Base-by-base conservation (phyloP, 2,888 invertebrate species). In the Cordilura impudica region DNA sequence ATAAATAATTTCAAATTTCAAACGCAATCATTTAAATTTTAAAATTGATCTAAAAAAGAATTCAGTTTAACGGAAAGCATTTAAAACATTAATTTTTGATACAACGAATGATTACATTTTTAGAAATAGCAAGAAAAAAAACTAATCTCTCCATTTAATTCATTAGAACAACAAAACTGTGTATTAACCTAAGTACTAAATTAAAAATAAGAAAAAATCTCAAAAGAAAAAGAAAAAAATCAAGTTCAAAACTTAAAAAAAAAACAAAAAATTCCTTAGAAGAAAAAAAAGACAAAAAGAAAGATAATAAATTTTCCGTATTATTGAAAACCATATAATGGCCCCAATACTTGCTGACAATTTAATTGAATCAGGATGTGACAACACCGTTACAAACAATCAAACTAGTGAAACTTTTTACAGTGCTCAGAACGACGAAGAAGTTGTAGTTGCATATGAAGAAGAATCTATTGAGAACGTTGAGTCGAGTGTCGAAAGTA, bases 341-440 rank as follows among this genome's bases (percentile, higher is more conserved):
- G 89, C 89, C 88, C 88, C 88, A 83, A 88, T 84, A 86, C 88
- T 83, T 86, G 85, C 85, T 86, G 87, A 87, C 87, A 87, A 88
- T 87, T 85, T 53, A 76, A 79, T 84, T 82, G 86, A 88, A 88
- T 88, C 87, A 84, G 88, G 86, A 88, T 88, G 86, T 89, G 87
- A 87, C 83, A 83, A 81, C 83, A 83, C 69, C 71, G 78, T 73
- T 69, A 81, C 16, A 71, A 74, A 66, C 61, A 75, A 82, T 81
- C 51, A 81, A 72, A 77, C 60, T 63, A 79, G 70, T 71, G 79
- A 81, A 69, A 56, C 66, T 35, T 65, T 76, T 63, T 29, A 63
- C 51, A 65, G 69, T 70, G 47, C 26, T 26, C 3, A 26, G 3
- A 54, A 49, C 45, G 54, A 31, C 21, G 45, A 72, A 61, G 26